These are phyloP conservation scores for Drosophila oshimai DNA, from an alignment of 1,140 invertebrate genomes.

Conservation along the genomic window DNA sequence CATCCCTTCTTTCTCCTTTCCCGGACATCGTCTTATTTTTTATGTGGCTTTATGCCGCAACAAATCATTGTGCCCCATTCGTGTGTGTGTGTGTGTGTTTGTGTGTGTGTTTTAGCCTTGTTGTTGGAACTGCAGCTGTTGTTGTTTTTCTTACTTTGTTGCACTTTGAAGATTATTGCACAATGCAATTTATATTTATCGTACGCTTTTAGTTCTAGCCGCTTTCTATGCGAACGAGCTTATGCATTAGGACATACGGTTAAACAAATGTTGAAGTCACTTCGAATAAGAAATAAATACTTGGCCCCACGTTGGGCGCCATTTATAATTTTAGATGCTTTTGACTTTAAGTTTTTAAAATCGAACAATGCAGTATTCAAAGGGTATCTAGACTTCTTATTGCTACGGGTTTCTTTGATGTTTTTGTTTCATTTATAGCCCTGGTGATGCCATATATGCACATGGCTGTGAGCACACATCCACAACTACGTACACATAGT, in stretches of 20 bases:
- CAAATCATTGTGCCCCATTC: constrained; percentile 44
- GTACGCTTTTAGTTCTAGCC: constrained; percentile 72
- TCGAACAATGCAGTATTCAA: not conserved
- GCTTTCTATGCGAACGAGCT: constrained; percentile 4
- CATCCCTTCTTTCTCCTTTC: constrained; percentile 2
- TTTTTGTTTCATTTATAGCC: constrained; percentile 73
- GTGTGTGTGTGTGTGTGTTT: constrained; percentile 5
- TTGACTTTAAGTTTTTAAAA: no score
- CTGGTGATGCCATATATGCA: constrained; percentile 36
- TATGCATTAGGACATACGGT: not conserved
- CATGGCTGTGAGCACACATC: constrained; percentile 12
- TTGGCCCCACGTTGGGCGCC: no score
- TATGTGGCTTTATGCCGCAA: constrained; percentile 60
- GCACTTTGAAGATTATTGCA: constrained; percentile 78
- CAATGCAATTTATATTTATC: constrained; percentile 79
- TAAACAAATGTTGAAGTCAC: not conserved
- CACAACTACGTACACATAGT: not conserved
- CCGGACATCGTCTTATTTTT: constrained; percentile 46
- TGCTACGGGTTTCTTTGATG: not conserved
- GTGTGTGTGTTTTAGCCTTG: constrained; percentile 18
- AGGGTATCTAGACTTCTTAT: not conserved
- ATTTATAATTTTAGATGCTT: no score
- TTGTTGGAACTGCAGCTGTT: constrained; percentile 20
- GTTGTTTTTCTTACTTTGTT: constrained; percentile 62
- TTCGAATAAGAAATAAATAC: no score